These are phyloP conservation scores for Passer montanus DNA, from an alignment of 2,113 vertebrate genomes.

Conservation along the genomic window DNA sequence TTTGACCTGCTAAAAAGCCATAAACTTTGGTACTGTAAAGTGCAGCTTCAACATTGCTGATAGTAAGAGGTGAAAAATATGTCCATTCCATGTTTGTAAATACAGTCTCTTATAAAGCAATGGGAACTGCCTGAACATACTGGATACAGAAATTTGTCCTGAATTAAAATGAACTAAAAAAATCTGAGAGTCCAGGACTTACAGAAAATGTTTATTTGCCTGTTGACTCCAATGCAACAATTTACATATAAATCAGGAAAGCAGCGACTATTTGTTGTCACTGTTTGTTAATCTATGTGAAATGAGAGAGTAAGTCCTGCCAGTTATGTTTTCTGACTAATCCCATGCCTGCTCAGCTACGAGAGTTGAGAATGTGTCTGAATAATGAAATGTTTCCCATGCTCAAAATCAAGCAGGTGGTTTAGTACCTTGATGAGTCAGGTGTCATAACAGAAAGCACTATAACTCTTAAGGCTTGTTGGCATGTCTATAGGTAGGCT, in stretches of 20 bases:
- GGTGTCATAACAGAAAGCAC: conserved; percentile 15
- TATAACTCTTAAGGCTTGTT: conserved; percentile 47
- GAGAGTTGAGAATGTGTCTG: not conserved
- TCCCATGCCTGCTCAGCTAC: not conserved
- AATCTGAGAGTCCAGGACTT: not conserved
- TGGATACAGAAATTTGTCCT: not conserved
- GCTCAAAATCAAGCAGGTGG: not conserved
- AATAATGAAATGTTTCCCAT: not conserved
- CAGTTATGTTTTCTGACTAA: conserved; percentile 18
- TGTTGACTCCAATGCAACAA: not conserved
- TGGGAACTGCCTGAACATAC: not conserved
- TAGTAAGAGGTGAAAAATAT: not conserved
- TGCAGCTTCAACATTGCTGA: not conserved
- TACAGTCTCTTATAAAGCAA: not conserved
- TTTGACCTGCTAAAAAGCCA: not conserved
- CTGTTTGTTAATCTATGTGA: not conserved
- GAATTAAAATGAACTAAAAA: not conserved
- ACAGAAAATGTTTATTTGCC: not conserved
- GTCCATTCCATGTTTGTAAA: not conserved
- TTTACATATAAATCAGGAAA: not conserved
- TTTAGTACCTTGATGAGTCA: conserved; percentile 42
- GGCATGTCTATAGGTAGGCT: not conserved
- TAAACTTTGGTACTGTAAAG: not conserved
- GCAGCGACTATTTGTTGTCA: not conserved
- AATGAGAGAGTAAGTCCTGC: not conserved